A percentile compares a stretch with the other conserved stretches of the same genome.
These are phyloP conservation scores for Paracentrotus lividus DNA, from an alignment of 53 echinoderm and acorn worm genomes.

Conservation along the genomic window DNA sequence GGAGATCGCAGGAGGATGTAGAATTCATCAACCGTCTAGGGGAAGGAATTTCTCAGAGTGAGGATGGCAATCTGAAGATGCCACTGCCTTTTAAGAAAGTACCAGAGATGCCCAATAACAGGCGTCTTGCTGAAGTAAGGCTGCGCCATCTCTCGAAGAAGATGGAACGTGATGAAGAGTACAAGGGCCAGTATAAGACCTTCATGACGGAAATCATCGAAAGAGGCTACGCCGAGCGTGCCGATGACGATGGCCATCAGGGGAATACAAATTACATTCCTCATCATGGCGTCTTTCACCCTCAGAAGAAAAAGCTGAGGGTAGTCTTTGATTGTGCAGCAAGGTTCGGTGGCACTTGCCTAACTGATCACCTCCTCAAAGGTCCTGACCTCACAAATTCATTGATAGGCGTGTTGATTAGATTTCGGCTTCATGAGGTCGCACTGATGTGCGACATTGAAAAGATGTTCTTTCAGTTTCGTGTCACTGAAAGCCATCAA, in stretches of 20 bases:
- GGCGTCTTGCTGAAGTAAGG: constrained; percentile 47
- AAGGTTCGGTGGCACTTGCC: constrained; percentile 69
- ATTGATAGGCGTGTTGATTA: constrained; percentile 74
- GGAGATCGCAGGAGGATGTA: constrained; percentile 4
- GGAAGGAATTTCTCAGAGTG: not conserved
- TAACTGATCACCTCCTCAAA: constrained; percentile 71
- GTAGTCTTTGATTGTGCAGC: constrained; percentile 78
- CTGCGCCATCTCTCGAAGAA: constrained; percentile 48
- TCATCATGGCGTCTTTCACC: constrained; percentile 78
- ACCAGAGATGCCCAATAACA: constrained; percentile 72
- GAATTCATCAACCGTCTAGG: constrained; percentile 28
- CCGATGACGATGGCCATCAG: not conserved
- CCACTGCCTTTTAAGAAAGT: constrained; percentile 39
- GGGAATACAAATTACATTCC: constrained; percentile 72
- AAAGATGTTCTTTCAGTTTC: constrained; percentile 80
- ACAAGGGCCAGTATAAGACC: constrained; percentile 28
- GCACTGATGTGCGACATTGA: constrained; percentile 76
- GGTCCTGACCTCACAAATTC: constrained; percentile 81
- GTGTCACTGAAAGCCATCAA: constrained; percentile 62
- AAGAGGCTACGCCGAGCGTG: constrained; percentile 13
- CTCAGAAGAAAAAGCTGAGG: constrained; percentile 75
- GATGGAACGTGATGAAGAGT: not conserved
- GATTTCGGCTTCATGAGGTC: constrained; percentile 66
- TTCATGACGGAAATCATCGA: constrained; percentile 67
- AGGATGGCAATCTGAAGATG: constrained; percentile 24